phyloP scores from a whole-genome alignment of 2,113 vertebrate genomes.

The Nothocercus nigrocapillus region DNA sequence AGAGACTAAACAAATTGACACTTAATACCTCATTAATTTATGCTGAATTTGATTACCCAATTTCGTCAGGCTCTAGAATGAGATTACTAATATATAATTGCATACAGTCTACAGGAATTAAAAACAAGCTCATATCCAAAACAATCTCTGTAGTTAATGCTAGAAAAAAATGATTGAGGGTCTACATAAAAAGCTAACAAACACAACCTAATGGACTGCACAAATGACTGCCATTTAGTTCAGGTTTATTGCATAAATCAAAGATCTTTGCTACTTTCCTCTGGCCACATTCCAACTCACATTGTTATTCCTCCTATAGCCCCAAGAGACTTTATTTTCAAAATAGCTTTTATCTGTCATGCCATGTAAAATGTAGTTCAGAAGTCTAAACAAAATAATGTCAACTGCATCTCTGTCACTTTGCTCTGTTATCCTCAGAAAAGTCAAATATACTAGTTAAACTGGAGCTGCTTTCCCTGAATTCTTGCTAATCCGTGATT shows the following conservation, averaged over 20 bases:
- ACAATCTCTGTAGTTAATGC: not conserved
- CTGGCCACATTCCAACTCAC: slow-evolving; percentile 15
- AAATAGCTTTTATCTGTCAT: slow-evolving; percentile 64
- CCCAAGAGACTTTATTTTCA: slow-evolving; percentile 47
- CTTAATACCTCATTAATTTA: not conserved
- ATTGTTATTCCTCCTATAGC: slow-evolving; percentile 29
- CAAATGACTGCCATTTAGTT: not conserved
- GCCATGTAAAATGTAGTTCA: slow-evolving; percentile 54
- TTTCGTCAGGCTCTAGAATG: not conserved
- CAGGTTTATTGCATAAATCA: not conserved
- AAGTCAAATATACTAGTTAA: slow-evolving; percentile 43
- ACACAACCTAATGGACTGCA: not conserved
- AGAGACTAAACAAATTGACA: not conserved
- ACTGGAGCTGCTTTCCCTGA: not conserved
- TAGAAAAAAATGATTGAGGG: not conserved
- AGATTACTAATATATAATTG: not conserved
- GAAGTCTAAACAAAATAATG: slow-evolving; percentile 70
- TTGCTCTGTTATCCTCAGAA: slow-evolving; percentile 26
- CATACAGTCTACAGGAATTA: not conserved
- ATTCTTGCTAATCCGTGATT: not conserved
- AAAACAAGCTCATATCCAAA: not conserved
- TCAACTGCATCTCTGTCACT: slow-evolving; percentile 22
- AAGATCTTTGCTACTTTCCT: slow-evolving; percentile 11
- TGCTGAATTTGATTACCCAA: not conserved
- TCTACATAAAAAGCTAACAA: slow-evolving; percentile 40